A percentile compares a stretch with the other conserved stretches of the same genome.
Conservation (phyloP, 2,888 invertebrate species). For the Lissocephala sabroskyi region DNA sequence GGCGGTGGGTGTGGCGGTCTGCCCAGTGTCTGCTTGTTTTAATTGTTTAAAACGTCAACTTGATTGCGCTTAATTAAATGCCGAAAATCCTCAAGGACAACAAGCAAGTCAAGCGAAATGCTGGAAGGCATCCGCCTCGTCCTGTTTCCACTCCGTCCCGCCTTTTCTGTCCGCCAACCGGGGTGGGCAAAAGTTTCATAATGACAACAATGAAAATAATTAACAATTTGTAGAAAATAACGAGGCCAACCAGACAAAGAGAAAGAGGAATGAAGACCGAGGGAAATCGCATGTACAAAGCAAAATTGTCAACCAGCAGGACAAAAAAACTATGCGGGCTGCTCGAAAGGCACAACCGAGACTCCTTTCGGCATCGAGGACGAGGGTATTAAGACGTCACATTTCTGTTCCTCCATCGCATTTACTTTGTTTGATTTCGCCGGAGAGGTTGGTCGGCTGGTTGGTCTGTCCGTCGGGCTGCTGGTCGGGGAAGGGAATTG, state of each 20-base stretch:
- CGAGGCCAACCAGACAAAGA: slow-evolving; percentile 15
- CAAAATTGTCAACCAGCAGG: slow-evolving; percentile 35
- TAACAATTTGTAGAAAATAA: slow-evolving; percentile 58
- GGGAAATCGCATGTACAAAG: slow-evolving; percentile 18
- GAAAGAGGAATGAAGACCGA: neutral
- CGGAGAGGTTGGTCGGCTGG: no score
- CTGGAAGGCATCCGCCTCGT: no score
- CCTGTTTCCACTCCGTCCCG: no score
- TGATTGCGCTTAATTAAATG: slow-evolving; percentile 66
- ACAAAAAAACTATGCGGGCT: slow-evolving; percentile 23
- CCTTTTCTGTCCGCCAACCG: no score
- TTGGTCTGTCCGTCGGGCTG: no score
- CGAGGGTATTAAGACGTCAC: slow-evolving; percentile 35
- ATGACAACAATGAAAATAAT: slow-evolving; percentile 61
- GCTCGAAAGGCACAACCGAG: neutral
- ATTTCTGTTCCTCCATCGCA: slow-evolving; percentile 11
- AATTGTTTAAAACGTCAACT: slow-evolving; percentile 67
- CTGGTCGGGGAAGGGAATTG: no score
- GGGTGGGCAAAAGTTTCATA: slow-evolving; percentile 48
- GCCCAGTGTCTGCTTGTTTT: slow-evolving; percentile 45
- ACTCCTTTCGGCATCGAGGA: neutral
- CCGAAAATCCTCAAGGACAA: slow-evolving; percentile 57
- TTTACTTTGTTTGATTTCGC: slow-evolving; percentile 27
- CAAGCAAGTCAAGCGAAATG: slow-evolving; percentile 14
- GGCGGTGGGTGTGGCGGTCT: neutral